Conservation (phyloP, 2,888 invertebrate genomes). For the Boloria euphrosyne region DNA sequence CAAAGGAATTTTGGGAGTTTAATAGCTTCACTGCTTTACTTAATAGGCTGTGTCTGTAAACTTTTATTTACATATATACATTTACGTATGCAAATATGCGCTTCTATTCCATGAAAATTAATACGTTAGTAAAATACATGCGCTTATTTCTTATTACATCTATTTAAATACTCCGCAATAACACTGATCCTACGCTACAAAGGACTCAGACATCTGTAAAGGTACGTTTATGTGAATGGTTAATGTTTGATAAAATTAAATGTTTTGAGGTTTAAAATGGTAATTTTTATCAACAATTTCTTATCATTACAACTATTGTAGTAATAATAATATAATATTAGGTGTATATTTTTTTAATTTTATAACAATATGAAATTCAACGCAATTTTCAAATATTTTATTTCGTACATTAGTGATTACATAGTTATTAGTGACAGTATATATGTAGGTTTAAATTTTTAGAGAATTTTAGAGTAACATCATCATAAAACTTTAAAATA, state of each 20-base stretch:
- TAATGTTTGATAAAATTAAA: slow-evolving; percentile 30
- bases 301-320: slow-evolving; percentile 1
- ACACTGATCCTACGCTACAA: slow-evolving; percentile 23
- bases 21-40: slow-evolving; percentile 27
- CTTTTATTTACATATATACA: slow-evolving; percentile 28
- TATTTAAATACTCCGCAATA: slow-evolving; percentile 17
- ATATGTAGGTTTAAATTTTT: no score
- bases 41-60: slow-evolving; percentile 35
- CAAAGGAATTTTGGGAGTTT: slow-evolving; percentile 28
- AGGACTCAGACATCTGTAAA: slow-evolving; percentile 24
- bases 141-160: slow-evolving; percentile 22
- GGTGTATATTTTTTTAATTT: neutral
- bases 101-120: slow-evolving; percentile 16
- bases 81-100: slow-evolving; percentile 22
- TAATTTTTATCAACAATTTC: slow-evolving; percentile 9
- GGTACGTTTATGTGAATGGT: slow-evolving; percentile 21
- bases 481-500: no score
- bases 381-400: neutral
- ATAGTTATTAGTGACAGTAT: no score
- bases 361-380: neutral
- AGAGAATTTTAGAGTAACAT: no score
- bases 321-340: neutral
- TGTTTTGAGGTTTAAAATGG: slow-evolving; percentile 21
- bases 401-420: no score
- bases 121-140: slow-evolving; percentile 17